phyloP scores from a whole-genome alignment of 2,113 vertebrate species.

The Perca schrenkii region DNA sequence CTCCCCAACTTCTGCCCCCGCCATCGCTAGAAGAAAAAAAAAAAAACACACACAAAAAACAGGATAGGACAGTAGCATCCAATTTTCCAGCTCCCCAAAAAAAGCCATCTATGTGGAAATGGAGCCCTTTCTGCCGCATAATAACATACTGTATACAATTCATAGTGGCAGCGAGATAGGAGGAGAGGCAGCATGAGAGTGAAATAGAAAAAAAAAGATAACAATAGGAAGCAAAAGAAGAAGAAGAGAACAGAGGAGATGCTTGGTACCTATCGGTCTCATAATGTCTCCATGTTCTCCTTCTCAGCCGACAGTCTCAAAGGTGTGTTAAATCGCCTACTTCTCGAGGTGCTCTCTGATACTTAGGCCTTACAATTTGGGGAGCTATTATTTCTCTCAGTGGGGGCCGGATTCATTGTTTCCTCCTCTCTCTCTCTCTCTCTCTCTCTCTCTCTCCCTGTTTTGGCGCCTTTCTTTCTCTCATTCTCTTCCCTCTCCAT shows the following conservation, averaged over 20 bases:
- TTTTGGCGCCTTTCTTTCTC: not conserved
- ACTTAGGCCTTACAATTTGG: conserved; percentile 62
- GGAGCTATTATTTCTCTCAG: conserved; percentile 75
- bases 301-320: conserved; percentile 46
- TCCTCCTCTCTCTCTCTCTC: conserved; percentile 13
- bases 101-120: conserved; percentile 81
- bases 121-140: conserved; percentile 59
- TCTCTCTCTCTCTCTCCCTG: not conserved
- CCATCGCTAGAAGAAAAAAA: not conserved
- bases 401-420: conserved; percentile 63
- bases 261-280: conserved; percentile 42
- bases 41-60: conserved; percentile 8
- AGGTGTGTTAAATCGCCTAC: conserved; percentile 63
- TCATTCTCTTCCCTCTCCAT: conserved; percentile 15
- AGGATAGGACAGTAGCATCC: conserved; percentile 61
- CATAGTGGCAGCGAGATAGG: conserved; percentile 56
- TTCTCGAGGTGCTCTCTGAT: conserved; percentile 59
- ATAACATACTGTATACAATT: conserved; percentile 65
- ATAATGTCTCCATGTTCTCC: conserved; percentile 56
- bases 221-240: conserved; percentile 34
- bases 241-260: conserved; percentile 18
- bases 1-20: conserved; percentile 48
- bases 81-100: conserved; percentile 67
- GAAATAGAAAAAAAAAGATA: conserved; percentile 40
- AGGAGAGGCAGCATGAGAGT: conserved; percentile 23